Percentiles rank a stretch among this genome's conserved stretches.
phyloP scores from a whole-genome alignment of 2,888 invertebrate genomes.

The Zaprionus lineosus region DNA sequence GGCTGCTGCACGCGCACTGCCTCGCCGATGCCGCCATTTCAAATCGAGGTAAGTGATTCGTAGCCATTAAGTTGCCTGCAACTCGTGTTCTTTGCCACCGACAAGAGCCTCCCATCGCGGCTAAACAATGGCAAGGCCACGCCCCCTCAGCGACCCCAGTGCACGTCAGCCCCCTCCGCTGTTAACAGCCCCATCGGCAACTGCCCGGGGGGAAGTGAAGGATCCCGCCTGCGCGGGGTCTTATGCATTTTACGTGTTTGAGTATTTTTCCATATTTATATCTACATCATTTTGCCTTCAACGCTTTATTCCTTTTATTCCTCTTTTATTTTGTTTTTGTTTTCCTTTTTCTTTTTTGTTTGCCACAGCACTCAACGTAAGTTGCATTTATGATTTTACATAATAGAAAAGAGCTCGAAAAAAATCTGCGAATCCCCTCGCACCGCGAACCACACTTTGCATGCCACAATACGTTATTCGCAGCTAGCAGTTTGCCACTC shows the following conservation, averaged over 20 bases:
- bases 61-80: conserved; percentile 1
- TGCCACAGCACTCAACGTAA: conserved; percentile 51
- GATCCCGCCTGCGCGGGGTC: not conserved
- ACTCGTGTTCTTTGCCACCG: conserved; percentile 7
- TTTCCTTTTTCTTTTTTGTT: conserved; percentile 23
- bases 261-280: conserved; percentile 38
- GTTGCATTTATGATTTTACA: conserved; percentile 69
- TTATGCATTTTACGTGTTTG: conserved; percentile 39
- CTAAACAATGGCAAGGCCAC: conserved; percentile 16
- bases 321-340: conserved; percentile 17
- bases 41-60: conserved; percentile 82
- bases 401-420: conserved; percentile 39
- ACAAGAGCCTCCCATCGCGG: not conserved
- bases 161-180: no score
- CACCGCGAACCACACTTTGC: not conserved
- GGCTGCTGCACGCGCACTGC: conserved; percentile 79
- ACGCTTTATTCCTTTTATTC: no score
- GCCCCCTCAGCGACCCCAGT: no score
- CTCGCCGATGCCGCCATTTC: conserved; percentile 81
- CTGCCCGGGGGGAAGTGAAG: not conserved
- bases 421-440: conserved; percentile 9
- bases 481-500: no score
- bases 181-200: no score
- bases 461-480: no score
- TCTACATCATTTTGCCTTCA: conserved; percentile 34